Conservation (phyloP, 2,888 invertebrate genomes). For the Epiblema foenella region DNA sequence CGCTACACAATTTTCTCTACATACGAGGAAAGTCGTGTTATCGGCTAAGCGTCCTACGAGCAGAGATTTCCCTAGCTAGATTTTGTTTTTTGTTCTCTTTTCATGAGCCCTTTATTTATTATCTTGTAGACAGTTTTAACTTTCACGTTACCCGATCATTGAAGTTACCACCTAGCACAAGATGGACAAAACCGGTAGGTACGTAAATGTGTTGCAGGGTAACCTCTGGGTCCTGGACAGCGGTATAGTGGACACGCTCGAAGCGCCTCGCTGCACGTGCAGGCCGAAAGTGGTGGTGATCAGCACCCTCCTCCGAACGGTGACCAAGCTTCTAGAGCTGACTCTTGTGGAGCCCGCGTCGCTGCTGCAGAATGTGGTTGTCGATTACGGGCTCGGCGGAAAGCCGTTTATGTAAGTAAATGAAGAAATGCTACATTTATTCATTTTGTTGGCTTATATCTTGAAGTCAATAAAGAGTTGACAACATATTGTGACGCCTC, state of each 20-base stretch:
- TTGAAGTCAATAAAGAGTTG: no score
- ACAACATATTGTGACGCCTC: no score
- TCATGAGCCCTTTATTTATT: no score
- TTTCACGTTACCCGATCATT: no score
- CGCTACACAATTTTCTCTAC: no score
- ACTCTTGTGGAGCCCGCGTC: conserved; percentile 84
- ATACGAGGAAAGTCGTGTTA: no score
- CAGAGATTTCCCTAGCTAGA: no score
- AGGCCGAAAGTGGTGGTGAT: conserved; percentile 89
- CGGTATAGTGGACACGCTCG: conserved; percentile 88
- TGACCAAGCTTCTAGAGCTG: conserved; percentile 86
- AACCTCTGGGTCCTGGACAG: conserved; percentile 90
- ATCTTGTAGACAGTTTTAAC: no score
- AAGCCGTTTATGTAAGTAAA: conserved; percentile 83
- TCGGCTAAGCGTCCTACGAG: no score
- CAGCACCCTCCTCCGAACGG: conserved; percentile 84
- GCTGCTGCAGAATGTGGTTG: conserved; percentile 88
- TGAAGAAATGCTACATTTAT: background rate
- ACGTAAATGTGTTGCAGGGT: conserved; percentile 69
- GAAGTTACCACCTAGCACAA: no score
- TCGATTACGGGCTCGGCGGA: conserved; percentile 87
- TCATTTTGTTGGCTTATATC: background rate
- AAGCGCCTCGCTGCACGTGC: conserved; percentile 86
- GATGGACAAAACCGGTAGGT: no score
- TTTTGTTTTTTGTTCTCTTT: no score